phyloP scores from a whole-genome alignment of 2,888 invertebrate genomes.

The Xestia c-nigrum region DNA sequence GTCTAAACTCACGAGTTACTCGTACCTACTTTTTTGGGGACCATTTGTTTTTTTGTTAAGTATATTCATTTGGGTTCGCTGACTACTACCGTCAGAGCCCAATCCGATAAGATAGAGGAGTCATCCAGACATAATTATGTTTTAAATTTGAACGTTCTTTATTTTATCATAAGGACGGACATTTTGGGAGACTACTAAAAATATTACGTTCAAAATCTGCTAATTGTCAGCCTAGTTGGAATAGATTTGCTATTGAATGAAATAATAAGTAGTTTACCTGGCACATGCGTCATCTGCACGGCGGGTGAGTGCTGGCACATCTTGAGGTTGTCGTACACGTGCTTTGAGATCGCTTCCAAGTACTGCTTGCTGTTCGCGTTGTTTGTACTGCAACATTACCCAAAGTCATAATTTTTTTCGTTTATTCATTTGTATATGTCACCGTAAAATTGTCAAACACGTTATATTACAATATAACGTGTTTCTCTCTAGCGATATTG shows the following conservation, averaged over 20 bases:
- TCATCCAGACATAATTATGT: neutral
- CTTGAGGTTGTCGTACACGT: constrained; percentile 97
- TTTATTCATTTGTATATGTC: no score
- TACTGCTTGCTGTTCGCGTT: constrained; percentile 99
- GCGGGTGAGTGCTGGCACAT: constrained; percentile 98
- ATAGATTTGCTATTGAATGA: neutral
- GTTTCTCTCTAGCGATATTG: no score
- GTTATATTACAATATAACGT: no score
- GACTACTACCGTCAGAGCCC: no score
- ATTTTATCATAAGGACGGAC: neutral
- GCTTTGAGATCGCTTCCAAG: constrained; percentile 96
- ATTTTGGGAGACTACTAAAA: neutral
- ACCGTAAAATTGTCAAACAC: no score
- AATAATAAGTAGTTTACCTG: constrained; percentile 86
- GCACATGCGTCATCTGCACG: constrained; percentile 99
- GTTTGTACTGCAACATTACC: constrained; percentile 74
- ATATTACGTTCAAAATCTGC: neutral
- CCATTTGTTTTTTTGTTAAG: no score
- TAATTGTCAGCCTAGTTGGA: neutral
- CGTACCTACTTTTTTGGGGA: no score
- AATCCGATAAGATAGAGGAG: no score
- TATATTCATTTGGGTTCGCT: no score
- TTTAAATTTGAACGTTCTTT: neutral
- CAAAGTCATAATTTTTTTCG: neutral
- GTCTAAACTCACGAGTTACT: no score